phyloP scores from a whole-genome alignment of 2,113 vertebrate species.

The Sterrhoptilus dennistouni region DNA sequence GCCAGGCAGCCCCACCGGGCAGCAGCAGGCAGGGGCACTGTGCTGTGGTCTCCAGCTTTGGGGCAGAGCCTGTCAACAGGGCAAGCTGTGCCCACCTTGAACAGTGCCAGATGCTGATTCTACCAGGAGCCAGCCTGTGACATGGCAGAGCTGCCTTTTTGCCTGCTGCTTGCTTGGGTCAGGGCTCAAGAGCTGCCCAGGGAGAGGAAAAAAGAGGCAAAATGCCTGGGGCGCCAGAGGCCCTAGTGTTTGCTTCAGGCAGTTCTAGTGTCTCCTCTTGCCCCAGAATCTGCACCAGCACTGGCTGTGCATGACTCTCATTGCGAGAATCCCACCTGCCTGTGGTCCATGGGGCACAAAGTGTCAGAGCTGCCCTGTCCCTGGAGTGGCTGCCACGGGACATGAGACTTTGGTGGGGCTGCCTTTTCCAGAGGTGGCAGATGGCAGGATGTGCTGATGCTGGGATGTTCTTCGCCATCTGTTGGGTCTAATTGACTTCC shows the following conservation, averaged over 20 bases:
- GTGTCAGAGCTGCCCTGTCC: background rate
- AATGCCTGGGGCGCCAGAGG: background rate
- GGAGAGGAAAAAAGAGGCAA: background rate
- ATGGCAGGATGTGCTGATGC: slow-evolving; percentile 71
- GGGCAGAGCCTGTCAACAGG: background rate
- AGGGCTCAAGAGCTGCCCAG: background rate
- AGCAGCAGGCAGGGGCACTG: background rate
- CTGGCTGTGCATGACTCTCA: rapidly evolving
- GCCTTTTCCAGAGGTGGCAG: slow-evolving; percentile 34
- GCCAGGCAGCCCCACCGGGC: background rate
- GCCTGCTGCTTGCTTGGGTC: rapidly evolving
- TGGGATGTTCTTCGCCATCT: slow-evolving; percentile 71
- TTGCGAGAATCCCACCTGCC: background rate
- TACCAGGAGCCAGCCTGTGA: background rate
- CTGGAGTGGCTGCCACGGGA: background rate
- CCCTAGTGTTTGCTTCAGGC: rapidly evolving
- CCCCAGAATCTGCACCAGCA: background rate
- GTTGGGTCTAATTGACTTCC: slow-evolving; percentile 79
- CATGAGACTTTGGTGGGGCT: background rate
- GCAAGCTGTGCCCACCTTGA: background rate
- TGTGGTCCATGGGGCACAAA: rapidly evolving
- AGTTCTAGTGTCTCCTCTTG: background rate
- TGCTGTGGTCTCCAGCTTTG: background rate
- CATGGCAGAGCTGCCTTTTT: background rate
- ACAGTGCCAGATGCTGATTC: background rate